Percentiles rank a stretch among this genome's conserved stretches.
Evolutionary conservation across 2,113 vertebrate species (phyloP).

Genomic region (Dolichotis patagonum): DNA sequence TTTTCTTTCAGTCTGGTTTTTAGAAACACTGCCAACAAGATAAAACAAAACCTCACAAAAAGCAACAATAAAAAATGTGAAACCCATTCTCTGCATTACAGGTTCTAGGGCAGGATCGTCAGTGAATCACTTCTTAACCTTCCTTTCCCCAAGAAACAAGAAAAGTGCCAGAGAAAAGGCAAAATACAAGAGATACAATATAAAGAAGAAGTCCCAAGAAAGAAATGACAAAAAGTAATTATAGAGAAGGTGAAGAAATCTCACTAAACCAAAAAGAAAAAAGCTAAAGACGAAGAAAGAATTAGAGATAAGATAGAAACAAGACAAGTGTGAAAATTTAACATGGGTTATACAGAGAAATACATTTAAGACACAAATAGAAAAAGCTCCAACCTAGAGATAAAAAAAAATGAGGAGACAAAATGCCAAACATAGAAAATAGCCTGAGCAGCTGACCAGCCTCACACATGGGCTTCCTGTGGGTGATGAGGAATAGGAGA

Average conservation of each 20-base stretch:
- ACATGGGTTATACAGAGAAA: background rate
- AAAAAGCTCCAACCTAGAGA: background rate
- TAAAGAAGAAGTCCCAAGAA: background rate
- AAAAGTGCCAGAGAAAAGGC: background rate
- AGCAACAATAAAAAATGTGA: background rate
- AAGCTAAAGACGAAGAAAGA: background rate
- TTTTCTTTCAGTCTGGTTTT: background rate
- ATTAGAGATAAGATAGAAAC: background rate
- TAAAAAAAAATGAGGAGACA: background rate
- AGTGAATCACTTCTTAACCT: background rate
- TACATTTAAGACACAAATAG: background rate
- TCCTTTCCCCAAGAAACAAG: background rate
- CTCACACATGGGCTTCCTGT: background rate
- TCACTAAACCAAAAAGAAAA: background rate
- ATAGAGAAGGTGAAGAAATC: too few relatives aligned
- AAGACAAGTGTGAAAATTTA: background rate
- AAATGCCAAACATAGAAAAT: background rate
- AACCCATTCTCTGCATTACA: background rate
- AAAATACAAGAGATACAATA: background rate
- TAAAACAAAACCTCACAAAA: background rate
- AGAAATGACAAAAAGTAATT: background rate
- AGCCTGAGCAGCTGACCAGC: background rate
- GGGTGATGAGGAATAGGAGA: background rate
- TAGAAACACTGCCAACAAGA: background rate
- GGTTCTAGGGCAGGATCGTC: background rate